phyloP scores from a whole-genome alignment of 2,888 invertebrate species.

The Arctia plantaginis region DNA sequence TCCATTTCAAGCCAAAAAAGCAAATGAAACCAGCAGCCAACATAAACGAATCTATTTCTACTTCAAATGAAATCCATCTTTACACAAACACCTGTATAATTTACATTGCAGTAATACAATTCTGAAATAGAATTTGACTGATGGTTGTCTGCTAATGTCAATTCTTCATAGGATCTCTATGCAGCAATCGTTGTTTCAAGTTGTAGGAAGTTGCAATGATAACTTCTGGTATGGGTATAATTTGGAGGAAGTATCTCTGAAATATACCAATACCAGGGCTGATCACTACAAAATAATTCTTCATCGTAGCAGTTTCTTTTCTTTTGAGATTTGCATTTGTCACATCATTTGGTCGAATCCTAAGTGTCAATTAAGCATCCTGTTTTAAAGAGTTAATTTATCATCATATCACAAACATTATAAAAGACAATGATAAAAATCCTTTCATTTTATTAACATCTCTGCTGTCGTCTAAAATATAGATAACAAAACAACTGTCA shows the following conservation, averaged over 20 bases:
- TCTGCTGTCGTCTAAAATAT: neutral
- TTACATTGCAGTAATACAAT: too few species aligned
- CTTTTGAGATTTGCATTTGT: too few species aligned
- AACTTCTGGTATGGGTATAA: neutral
- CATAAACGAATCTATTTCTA: neutral
- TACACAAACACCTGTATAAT: too few species aligned
- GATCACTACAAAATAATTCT: too few species aligned
- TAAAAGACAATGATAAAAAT: neutral
- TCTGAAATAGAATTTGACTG: too few species aligned
- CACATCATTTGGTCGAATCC: too few species aligned
- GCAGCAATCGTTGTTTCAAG: neutral
- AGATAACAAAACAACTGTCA: neutral
- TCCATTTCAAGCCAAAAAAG: neutral
- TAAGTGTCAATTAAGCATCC: neutral
- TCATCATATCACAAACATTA: too few species aligned
- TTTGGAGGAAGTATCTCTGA: neutral
- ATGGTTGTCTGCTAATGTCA: too few species aligned
- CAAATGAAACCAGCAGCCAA: neutral
- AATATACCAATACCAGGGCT: neutral
- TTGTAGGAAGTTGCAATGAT: neutral
- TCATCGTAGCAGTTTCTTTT: too few species aligned
- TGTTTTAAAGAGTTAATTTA: too few species aligned
- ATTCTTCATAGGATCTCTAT: too few species aligned
- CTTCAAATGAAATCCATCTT: neutral
- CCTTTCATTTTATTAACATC: neutral